Base-by-base conservation (phyloP, 2,888 invertebrate species). In the Hecatera dysodea region DNA sequence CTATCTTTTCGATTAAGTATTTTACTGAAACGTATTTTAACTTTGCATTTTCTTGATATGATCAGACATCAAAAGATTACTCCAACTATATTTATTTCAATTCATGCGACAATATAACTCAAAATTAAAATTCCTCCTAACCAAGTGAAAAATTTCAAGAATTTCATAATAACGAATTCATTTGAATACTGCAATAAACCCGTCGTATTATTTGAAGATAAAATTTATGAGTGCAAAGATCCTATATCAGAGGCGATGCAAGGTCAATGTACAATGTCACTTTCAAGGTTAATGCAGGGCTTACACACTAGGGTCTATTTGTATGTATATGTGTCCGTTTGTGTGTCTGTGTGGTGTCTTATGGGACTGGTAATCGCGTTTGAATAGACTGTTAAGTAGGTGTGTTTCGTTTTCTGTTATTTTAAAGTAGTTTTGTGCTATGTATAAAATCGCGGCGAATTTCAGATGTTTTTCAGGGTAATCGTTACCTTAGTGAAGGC, bases 221-320 rank as follows among this genome's bases (percentile, higher is more conserved):
- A 83, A 82, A 87, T 88, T 88, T 88, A 87, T 73, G 86, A 83
- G 87, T 80, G 86, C 85, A 84, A 85, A 82, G 82, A 80, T 86
- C 80, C 83, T 82, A 79, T 77, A 80, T 84, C 74, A 78, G 84
- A 75, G 83, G 86, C 84, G 83, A 81, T 85, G 75, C 71, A 80
- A 87, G 90, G 86, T 88, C 86, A 87, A 84, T 64, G 87, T 66
- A 81, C 90, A 86, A 86, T 84, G 87, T 86, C 86, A 85, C 73
- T 71, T 75, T 82, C 90, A 90, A 89, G 90, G 90, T 89, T 86
- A 82, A 72, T n/a, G 29, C 63, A 84, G 75, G 87, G 57, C 62
- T 52, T 52, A 57, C 75, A 81, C 79, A 84, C 81, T 42, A 8
- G 9, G 11, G 0, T 39, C 3, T 55, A 36, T 59, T n/a, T 71